Evolutionary conservation across 2,888 invertebrate species (phyloP).

Genomic region (Allophyes oxyacanthae): DNA sequence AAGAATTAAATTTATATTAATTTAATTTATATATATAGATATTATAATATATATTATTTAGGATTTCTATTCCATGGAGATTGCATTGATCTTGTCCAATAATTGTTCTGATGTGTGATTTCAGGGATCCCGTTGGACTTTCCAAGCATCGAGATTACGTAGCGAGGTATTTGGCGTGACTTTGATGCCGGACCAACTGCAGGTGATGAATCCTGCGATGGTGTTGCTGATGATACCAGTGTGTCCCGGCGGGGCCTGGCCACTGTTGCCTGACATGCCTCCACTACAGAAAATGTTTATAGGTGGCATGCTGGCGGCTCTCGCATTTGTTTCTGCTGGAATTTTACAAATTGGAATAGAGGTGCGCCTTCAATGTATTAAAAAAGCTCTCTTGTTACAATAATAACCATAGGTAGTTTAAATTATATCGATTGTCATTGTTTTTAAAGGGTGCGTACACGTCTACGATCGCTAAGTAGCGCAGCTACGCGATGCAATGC

Average conservation of each 20-base stretch:
- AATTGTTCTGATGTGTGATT: background rate
- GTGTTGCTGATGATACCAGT: conserved; percentile 92
- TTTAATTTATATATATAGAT: too few relatives aligned
- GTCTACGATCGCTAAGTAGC: too few relatives aligned
- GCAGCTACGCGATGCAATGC: too few relatives aligned
- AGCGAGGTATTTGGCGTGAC: conserved; percentile 87
- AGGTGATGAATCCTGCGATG: conserved; percentile 93
- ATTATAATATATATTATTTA: too few relatives aligned
- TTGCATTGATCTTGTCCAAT: too few relatives aligned
- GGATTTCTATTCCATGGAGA: too few relatives aligned
- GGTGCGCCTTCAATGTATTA: conserved; percentile 55
- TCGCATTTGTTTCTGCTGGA: conserved; percentile 91
- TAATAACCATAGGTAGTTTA: too few relatives aligned
- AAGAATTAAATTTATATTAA: too few relatives aligned
- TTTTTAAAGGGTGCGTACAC: too few relatives aligned
- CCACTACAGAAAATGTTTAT: conserved; percentile 93
- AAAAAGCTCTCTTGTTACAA: too few relatives aligned
- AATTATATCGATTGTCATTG: too few relatives aligned
- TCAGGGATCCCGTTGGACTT: conserved; percentile 93
- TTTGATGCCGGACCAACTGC: conserved; percentile 94
- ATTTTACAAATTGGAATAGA: conserved; percentile 90
- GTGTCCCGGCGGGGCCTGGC: conserved; percentile 86
- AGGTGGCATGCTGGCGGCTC: conserved; percentile 86
- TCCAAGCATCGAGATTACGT: conserved; percentile 92
- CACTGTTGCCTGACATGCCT: conserved; percentile 78